Percentiles rank a stretch among this genome's conserved stretches.
Conservation (phyloP, 2,113 vertebrate genomes). For the Glaucidium brasilianum region DNA sequence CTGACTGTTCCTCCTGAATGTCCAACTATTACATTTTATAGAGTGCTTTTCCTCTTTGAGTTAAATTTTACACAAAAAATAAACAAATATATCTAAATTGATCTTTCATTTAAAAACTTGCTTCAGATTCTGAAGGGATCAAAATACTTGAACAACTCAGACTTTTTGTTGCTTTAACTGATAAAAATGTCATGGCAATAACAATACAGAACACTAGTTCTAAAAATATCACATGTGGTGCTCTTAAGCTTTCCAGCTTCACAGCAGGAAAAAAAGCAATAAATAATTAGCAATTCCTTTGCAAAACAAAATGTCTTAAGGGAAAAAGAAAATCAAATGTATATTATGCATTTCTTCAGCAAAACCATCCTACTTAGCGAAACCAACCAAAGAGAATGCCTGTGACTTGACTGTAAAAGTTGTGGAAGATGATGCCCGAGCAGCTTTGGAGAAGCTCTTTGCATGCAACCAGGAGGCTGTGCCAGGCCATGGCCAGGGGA, state of each 20-base stretch:
- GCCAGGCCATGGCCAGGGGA: neutral
- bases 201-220: neutral
- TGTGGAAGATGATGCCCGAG: fast-evolving
- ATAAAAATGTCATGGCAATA: neutral
- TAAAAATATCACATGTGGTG: neutral
- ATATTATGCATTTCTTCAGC: neutral
- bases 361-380: neutral
- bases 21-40: neutral
- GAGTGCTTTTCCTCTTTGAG: neutral
- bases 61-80: neutral
- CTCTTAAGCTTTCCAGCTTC: neutral
- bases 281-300: neutral
- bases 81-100: neutral
- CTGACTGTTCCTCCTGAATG: neutral
- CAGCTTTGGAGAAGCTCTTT: neutral
- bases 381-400: neutral
- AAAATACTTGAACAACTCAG: neutral
- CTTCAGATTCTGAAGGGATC: neutral
- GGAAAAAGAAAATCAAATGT: neutral
- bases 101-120: neutral
- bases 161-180: neutral
- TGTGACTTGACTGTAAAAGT: neutral
- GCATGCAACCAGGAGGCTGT: neutral
- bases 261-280: neutral
- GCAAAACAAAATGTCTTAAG: neutral